phyloP scores from a whole-genome alignment of 2,797 vertebrate species.

The Tamandua tetradactyla region DNA sequence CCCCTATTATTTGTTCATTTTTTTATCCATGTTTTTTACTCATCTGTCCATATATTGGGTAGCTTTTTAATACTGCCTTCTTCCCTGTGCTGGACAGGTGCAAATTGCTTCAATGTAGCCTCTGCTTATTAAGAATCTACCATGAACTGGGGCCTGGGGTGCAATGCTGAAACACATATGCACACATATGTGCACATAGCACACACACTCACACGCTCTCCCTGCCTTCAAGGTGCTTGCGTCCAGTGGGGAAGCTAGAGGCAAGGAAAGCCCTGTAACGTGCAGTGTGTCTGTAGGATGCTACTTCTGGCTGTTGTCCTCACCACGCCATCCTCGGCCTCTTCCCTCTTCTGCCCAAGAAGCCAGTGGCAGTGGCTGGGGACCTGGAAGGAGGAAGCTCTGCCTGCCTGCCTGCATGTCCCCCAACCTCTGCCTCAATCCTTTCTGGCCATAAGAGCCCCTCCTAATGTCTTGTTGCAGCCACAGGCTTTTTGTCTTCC shows the following conservation, averaged over 20 bases:
- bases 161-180: background rate
- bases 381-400: background rate
- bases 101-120: background rate
- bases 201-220: background rate
- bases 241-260: background rate
- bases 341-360: background rate
- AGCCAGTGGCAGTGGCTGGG: background rate
- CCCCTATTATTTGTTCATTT: too few species aligned
- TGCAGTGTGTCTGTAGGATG: background rate
- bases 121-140: background rate
- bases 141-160: background rate
- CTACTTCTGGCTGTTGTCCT: background rate
- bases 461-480: background rate
- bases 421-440: background rate
- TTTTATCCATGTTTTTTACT: too few species aligned
- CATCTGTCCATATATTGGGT: too few species aligned
- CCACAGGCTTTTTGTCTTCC: background rate
- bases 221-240: background rate
- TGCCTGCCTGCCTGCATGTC: background rate
- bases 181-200: background rate
- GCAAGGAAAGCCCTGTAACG: background rate
- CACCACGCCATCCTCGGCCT: background rate
- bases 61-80: background rate
- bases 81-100: background rate
- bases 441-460: background rate